Conservation (phyloP, 2,888 invertebrate species). For the Ligdia adustata region DNA sequence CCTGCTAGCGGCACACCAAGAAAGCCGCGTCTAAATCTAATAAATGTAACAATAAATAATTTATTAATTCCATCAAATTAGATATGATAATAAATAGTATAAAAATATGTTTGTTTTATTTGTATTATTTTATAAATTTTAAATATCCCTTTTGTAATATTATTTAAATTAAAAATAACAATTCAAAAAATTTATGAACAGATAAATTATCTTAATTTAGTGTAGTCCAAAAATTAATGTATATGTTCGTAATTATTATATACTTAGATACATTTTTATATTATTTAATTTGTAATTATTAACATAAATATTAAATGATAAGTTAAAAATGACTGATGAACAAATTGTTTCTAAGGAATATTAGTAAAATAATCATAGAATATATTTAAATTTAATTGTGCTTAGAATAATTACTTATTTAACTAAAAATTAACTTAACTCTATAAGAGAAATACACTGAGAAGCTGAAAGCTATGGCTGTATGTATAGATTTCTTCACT, state of each 20-base stretch:
- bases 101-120: conserved; percentile 15
- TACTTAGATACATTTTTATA: no score
- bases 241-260: no score
- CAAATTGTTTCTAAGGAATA: conserved; percentile 27
- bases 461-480: conserved; percentile 35
- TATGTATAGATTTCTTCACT: neutral
- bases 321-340: conserved; percentile 37
- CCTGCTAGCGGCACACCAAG: conserved; percentile 86
- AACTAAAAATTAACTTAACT: conserved; percentile 12
- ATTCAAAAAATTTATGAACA: no score
- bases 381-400: neutral
- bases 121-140: no score
- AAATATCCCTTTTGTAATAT: no score
- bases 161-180: no score
- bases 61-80: conserved; percentile 20
- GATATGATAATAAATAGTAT: conserved; percentile 20
- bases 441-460: conserved; percentile 35
- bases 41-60: conserved; percentile 25
- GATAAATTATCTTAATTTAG: no score
- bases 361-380: conserved; percentile 3
- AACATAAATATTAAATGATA: conserved; percentile 10
- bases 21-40: conserved; percentile 85
- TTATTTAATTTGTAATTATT: neutral
- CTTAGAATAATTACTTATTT: neutral
- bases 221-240: no score